Conservation (phyloP, 2,797 vertebrate species). For the Pangasius macronema region DNA sequence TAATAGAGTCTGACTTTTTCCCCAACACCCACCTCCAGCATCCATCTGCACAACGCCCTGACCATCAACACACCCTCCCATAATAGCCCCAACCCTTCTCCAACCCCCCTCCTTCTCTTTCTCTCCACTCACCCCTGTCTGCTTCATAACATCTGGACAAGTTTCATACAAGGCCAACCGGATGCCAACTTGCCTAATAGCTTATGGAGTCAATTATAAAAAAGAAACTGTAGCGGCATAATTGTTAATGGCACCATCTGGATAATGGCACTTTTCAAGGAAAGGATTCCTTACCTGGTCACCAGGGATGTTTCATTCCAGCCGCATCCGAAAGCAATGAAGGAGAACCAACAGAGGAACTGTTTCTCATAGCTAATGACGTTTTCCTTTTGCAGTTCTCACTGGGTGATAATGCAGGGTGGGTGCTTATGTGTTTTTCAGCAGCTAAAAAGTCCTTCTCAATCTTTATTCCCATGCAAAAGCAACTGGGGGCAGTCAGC, state of each 20-base stretch:
- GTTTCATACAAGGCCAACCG: constrained; percentile 74
- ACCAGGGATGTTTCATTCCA: constrained; percentile 74
- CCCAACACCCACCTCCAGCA: constrained; percentile 68
- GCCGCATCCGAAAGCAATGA: constrained; percentile 69
- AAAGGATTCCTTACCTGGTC: constrained; percentile 81
- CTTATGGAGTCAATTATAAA: constrained; percentile 86
- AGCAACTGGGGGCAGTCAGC: constrained; percentile 58
- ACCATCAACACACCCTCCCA: constrained; percentile 64
- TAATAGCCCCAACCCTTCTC: constrained; percentile 59
- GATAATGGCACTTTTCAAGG: constrained; percentile 79
- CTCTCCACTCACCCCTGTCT: constrained; percentile 58
- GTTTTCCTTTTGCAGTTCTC: constrained; percentile 51
- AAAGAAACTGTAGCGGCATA: constrained; percentile 80
- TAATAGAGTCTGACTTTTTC: constrained; percentile 81
- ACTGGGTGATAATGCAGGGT: constrained; percentile 21
- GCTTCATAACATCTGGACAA: constrained; percentile 79
- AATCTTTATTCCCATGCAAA: constrained; percentile 60
- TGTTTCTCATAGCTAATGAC: constrained; percentile 75
- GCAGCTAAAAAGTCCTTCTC: constrained; percentile 51
- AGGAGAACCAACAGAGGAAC: constrained; percentile 73
- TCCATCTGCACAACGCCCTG: constrained; percentile 75
- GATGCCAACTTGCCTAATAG: constrained; percentile 86
- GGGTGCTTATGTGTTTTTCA: constrained; percentile 30
- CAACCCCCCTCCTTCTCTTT: constrained; percentile 22
- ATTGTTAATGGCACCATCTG: constrained; percentile 85